These are phyloP conservation scores for Ibycter americanus DNA, from an alignment of 2,797 vertebrate species.

Conservation along the genomic window DNA sequence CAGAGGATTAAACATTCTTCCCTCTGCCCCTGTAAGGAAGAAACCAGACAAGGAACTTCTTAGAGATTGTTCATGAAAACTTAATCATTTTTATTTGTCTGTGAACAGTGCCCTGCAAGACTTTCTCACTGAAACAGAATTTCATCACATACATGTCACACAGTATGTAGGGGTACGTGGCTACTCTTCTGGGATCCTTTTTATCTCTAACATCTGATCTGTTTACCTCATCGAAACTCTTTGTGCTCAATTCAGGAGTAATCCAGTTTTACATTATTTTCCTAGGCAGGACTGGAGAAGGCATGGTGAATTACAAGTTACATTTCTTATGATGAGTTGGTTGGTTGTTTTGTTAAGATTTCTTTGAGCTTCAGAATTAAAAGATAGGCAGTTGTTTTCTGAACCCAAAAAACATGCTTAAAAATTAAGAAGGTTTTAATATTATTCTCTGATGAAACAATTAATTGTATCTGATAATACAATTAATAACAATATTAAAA, in stretches of 20 bases:
- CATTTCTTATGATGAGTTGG: not conserved
- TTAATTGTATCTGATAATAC: not conserved
- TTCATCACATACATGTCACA: not conserved
- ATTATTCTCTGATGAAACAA: not conserved
- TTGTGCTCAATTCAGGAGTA: not conserved
- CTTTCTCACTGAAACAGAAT: not conserved
- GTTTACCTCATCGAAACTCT: not conserved
- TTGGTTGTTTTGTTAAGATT: not conserved
- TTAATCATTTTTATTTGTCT: not conserved
- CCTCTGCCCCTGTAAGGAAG: not conserved
- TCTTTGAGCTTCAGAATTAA: not conserved
- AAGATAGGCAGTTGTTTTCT: not conserved
- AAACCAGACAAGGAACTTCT: not conserved
- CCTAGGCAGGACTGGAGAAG: not conserved
- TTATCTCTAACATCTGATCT: not conserved
- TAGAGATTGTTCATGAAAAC: not conserved
- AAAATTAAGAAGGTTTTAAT: not conserved
- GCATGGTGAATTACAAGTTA: not conserved
- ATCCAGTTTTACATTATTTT: not conserved
- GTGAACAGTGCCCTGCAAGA: not conserved
- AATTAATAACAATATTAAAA: not conserved
- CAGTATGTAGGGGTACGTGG: not conserved
- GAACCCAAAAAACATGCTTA: not conserved
- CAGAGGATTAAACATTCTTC: not conserved
- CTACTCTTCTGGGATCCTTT: not conserved